Base-by-base conservation (phyloP, 2,113 vertebrate species). In the Calyptomena viridis region DNA sequence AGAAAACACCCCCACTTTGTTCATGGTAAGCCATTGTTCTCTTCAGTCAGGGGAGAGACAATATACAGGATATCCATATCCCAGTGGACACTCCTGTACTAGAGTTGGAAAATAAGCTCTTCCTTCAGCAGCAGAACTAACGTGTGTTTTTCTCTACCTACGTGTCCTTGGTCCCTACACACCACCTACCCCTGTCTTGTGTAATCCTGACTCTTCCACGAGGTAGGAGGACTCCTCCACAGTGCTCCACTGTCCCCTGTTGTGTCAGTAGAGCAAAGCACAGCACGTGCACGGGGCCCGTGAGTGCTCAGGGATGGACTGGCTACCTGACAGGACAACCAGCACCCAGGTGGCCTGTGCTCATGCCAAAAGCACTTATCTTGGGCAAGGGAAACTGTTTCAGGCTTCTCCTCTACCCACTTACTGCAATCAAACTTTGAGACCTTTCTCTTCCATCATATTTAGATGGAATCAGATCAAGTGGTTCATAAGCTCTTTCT, bases 131-230 rank as follows among this genome's bases (percentile, higher is more conserved):
- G 69, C 69, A 39, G 22, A 33, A 4, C 11, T 52, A 18, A 22
- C 33, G 12, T 0, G 1, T 3, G 11, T 1, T 7, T 35, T 68
- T 39, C 12, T 40, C 8, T 69, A 2, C 37, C 9, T 31, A 1
- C 0, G 0, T 4, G 11, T 42, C 39, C 50, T n/a, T 2, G 6
- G 30, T 80, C 42, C 2, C 6, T 12, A 2, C 5, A 1, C 14
- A 4, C 4, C 30, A 12, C 19, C 30, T 6, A 3, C 16, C 11
- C 49, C 27, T 17, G 10, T 1, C 19, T 49, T 21, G 46, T 27
- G 50, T 12, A 39, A 73, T 11, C 27, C n/a, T 8, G 9, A 5
- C 30, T 30, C 9, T 68, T 19, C 39, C 39, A 2, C 0, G 3
- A 9, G 28, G 10, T 20, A 66, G 18, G 46, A 47, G 46, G 20